Conservation (phyloP, 64 coral and sea anemone species). For the Pocillopora verrucosa region DNA sequence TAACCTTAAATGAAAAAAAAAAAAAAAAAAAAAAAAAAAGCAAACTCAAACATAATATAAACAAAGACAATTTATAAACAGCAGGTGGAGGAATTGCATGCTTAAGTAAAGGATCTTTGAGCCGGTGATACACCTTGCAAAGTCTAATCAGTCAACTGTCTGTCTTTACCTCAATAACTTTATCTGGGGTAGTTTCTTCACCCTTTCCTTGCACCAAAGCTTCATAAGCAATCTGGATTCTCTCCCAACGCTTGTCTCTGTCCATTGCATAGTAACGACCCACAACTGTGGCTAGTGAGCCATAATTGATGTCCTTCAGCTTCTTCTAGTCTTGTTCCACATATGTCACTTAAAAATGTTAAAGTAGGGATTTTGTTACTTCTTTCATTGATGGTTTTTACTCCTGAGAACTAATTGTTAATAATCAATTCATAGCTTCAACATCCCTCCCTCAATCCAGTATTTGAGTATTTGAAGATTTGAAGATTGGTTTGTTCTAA, state of each 20-base stretch:
- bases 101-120: neutral
- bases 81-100: too few species aligned
- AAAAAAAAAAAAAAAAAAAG: too few species aligned
- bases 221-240: slow-evolving; percentile 97
- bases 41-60: neutral
- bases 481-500: too few species aligned
- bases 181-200: slow-evolving; percentile 73
- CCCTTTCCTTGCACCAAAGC: slow-evolving; percentile 90
- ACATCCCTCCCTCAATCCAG: too few species aligned
- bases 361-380: neutral
- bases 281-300: slow-evolving; percentile 87
- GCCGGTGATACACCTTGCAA: neutral
- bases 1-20: slow-evolving; percentile 65
- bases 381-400: neutral
- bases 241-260: slow-evolving; percentile 94
- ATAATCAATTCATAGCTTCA: neutral
- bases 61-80: neutral
- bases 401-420: neutral
- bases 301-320: slow-evolving; percentile 88
- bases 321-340: slow-evolving; percentile 93
- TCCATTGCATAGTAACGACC: slow-evolving; percentile 99
- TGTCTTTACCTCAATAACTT: slow-evolving; percentile 76
- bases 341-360: slow-evolving; percentile 67
- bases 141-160: neutral
- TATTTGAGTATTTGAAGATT: too few species aligned